A percentile compares a stretch with the other conserved stretches of the same genome.
phyloP scores from a whole-genome alignment of 2,888 invertebrate genomes.

The Cephus sareptanus region DNA sequence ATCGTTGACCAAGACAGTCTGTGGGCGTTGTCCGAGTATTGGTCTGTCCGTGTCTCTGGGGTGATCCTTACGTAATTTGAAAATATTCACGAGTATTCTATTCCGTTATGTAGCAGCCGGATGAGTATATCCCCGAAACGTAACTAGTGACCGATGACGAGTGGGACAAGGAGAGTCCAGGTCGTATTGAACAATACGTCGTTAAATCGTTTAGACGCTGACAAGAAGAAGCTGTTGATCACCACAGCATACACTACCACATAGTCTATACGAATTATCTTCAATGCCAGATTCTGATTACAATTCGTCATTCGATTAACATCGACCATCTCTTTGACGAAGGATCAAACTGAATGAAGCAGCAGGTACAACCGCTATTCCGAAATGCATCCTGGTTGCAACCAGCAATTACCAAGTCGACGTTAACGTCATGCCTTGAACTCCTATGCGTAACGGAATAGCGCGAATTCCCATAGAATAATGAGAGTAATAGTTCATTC shows the following conservation, averaged over 20 bases:
- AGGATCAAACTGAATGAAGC: too few species aligned
- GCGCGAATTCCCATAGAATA: too few species aligned
- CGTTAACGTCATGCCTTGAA: conserved; percentile 36
- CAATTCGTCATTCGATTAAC: conserved; percentile 11
- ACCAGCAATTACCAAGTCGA: conserved; percentile 26
- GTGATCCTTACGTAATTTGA: conserved; percentile 23
- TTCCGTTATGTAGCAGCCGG: neutral
- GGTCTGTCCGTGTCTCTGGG: too few species aligned
- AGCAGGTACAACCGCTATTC: too few species aligned
- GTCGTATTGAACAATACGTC: conserved; percentile 23
- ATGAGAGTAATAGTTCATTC: too few species aligned
- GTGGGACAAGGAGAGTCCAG: neutral
- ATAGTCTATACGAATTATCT: conserved; percentile 2
- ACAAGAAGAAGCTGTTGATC: conserved; percentile 11
- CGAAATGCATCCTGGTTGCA: too few species aligned
- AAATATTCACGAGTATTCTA: neutral
- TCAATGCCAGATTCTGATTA: conserved; percentile 19
- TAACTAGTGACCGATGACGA: neutral
- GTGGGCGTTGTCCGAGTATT: too few species aligned
- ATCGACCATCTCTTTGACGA: too few species aligned
- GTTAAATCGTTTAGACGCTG: conserved; percentile 21
- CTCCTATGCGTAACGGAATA: conserved; percentile 15
- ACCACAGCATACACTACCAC: too few species aligned
- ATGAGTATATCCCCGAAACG: conserved; percentile 27
- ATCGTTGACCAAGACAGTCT: too few species aligned